phyloP scores from a whole-genome alignment of 1,140 invertebrate genomes.

The Drosophila pandora region DNA sequence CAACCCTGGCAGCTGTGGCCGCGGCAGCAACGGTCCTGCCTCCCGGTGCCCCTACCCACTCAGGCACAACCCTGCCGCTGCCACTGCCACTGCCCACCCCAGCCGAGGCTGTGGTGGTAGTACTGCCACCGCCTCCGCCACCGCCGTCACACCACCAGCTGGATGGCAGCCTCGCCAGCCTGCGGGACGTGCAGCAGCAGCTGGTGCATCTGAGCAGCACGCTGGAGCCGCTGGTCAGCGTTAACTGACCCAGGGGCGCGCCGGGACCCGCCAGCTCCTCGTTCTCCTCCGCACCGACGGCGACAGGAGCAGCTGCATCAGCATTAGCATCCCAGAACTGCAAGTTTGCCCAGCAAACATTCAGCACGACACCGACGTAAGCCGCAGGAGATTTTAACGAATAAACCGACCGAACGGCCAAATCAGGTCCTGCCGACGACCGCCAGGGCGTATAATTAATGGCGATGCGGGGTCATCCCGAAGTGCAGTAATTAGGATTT shows the following conservation, averaged over 20 bases:
- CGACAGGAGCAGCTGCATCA: slow-evolving; percentile 12
- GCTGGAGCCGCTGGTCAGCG: slow-evolving; percentile 80
- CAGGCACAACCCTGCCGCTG: slow-evolving; percentile 1
- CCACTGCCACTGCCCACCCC: slow-evolving; percentile 39
- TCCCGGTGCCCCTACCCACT: slow-evolving; percentile 66
- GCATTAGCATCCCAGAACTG: slow-evolving; percentile 35
- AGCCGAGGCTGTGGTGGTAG: slow-evolving; percentile 75
- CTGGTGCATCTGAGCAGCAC: slow-evolving; percentile 77
- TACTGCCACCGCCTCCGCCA: slow-evolving; percentile 70
- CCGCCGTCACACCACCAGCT: slow-evolving; percentile 34
- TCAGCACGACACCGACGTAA: slow-evolving; percentile 69
- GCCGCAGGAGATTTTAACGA: slow-evolving; percentile 34
- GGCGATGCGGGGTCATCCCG: slow-evolving; percentile 62
- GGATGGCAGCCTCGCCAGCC: slow-evolving; percentile 57
- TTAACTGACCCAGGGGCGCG: slow-evolving; percentile 78
- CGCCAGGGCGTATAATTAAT: slow-evolving; percentile 71
- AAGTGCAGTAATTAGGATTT: slow-evolving; percentile 77
- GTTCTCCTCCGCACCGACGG: slow-evolving; percentile 11
- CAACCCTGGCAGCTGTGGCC: slow-evolving; percentile 70
- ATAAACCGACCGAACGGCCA: not conserved
- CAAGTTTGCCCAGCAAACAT: slow-evolving; percentile 66
- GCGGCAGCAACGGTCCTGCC: slow-evolving; percentile 78
- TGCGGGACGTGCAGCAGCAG: slow-evolving; percentile 74
- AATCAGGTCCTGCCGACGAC: slow-evolving; percentile 11
- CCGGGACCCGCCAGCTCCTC: slow-evolving; percentile 24